Percentiles rank a stretch among this genome's conserved stretches.
These are phyloP conservation scores for Amphiura filiformis DNA, from an alignment of 35 echinoderm and acorn worm species.

Conservation along the genomic window DNA sequence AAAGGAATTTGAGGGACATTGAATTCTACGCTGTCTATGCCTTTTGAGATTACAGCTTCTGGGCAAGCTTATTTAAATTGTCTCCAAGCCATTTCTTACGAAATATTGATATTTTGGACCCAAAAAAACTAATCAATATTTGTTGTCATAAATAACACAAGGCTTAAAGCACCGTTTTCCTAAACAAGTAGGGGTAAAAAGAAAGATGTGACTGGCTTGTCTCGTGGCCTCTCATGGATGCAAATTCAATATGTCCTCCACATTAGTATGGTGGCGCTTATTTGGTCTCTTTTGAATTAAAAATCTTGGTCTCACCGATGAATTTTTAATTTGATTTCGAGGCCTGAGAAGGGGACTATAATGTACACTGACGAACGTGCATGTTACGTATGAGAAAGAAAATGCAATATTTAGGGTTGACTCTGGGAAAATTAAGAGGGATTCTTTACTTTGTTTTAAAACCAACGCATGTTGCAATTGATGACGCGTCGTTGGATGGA, in stretches of 20 bases:
- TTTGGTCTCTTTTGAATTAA: slow-evolving; percentile 13
- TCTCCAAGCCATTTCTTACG: not conserved
- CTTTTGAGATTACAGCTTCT: not conserved
- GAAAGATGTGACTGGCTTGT: not conserved
- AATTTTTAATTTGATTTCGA: slow-evolving; percentile 13
- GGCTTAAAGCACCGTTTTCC: not conserved
- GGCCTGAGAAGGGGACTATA: slow-evolving; percentile 6
- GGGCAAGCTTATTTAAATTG: slow-evolving; percentile 8
- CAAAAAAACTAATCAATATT: not conserved
- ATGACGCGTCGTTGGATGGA: no score
- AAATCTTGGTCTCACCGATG: not conserved
- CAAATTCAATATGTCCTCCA: not conserved
- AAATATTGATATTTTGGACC: slow-evolving; percentile 15
- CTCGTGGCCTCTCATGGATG: not conserved
- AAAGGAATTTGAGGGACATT: not conserved
- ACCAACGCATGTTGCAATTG: no score
- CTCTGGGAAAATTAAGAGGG: not conserved
- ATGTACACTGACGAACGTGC: not conserved
- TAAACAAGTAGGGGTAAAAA: not conserved
- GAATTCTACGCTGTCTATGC: not conserved
- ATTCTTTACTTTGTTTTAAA: no score
- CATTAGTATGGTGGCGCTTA: not conserved
- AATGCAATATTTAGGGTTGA: not conserved
- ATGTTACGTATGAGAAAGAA: not conserved
- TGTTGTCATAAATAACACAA: not conserved